A percentile compares a stretch with the other conserved stretches of the same genome.
Evolutionary conservation across 2,113 vertebrate species (phyloP).

Genomic region (Mastomys coucha): DNA sequence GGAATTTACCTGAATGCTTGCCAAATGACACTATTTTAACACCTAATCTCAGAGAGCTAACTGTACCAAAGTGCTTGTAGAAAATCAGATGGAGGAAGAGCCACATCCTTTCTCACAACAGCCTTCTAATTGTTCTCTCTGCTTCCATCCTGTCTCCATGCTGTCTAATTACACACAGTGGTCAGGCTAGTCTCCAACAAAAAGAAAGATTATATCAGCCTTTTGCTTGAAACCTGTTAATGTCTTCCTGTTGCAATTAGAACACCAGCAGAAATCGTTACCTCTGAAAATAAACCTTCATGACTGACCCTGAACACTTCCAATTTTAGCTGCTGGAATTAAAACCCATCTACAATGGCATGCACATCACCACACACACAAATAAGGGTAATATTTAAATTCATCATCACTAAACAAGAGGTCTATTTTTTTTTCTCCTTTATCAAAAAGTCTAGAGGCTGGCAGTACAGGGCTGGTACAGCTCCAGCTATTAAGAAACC

Average conservation of each 20-base stretch:
- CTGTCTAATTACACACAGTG: slow-evolving; percentile 17
- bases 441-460: slow-evolving; percentile 12
- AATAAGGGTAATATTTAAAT: not conserved
- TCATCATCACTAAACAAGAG: not conserved
- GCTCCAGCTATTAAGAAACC: not conserved
- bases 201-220: slow-evolving; percentile 37
- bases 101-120: slow-evolving; percentile 47
- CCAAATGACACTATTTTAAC: slow-evolving; percentile 77
- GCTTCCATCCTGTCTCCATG: slow-evolving; percentile 66
- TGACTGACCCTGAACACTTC: not conserved
- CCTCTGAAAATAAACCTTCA: not conserved
- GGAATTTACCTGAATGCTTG: slow-evolving; percentile 77
- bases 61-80: slow-evolving; percentile 70
- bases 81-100: slow-evolving; percentile 59
- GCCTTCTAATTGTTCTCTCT: slow-evolving; percentile 36
- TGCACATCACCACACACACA: not conserved
- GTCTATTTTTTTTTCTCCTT: not conserved
- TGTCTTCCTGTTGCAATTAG: slow-evolving; percentile 29
- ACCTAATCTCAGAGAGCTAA: slow-evolving; percentile 78
- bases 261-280: slow-evolving; percentile 49
- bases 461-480: not conserved
- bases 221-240: slow-evolving; percentile 48
- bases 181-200: slow-evolving; percentile 22
- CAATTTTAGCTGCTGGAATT: not conserved
- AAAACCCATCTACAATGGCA: not conserved